Percentiles rank a stretch among this genome's conserved stretches.
Conservation (phyloP, 2,113 vertebrate species). For the Empidonax traillii region DNA sequence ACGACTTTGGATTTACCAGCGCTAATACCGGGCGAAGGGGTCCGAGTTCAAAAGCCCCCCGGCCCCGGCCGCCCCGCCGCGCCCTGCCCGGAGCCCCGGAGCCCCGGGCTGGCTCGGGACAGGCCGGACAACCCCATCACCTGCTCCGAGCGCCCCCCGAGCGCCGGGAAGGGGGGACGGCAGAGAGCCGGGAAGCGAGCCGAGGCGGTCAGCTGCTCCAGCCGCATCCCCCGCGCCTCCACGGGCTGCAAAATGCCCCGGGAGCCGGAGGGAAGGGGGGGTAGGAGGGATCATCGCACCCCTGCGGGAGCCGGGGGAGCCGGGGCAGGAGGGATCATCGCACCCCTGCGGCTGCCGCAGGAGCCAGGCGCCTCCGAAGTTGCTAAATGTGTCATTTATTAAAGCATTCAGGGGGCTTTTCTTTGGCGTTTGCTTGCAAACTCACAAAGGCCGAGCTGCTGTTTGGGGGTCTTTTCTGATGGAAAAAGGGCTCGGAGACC, state of each 20-base stretch:
- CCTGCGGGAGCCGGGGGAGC: slow-evolving; percentile 5
- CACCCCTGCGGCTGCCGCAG: slow-evolving; percentile 53
- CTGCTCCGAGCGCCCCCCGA: not conserved
- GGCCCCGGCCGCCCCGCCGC: not conserved
- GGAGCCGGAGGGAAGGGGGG: not conserved
- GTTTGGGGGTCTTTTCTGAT: slow-evolving; percentile 77
- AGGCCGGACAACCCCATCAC: not conserved
- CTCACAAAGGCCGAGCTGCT: slow-evolving; percentile 81
- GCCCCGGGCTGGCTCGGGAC: not conserved
- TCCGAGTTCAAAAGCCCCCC: not conserved
- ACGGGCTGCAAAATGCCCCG: not conserved
- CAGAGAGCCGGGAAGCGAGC: not conserved
- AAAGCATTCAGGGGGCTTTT: slow-evolving; percentile 75
- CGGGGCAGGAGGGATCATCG: slow-evolving; percentile 33
- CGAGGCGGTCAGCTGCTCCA: not conserved
- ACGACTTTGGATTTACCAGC: slow-evolving; percentile 7
- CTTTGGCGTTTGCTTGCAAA: slow-evolving; percentile 72
- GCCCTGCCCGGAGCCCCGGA: not conserved
- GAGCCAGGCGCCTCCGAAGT: slow-evolving; percentile 66
- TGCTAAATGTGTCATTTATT: slow-evolving; percentile 75
- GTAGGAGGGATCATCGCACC: not conserved
- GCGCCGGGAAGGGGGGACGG: not conserved
- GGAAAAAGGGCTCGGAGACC: slow-evolving; percentile 76
- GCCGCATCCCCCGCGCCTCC: not conserved
- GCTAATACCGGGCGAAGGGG: not conserved